Evolutionary conservation across 2,113 vertebrate species (phyloP).

Genomic region (Gymnobelideus leadbeateri): DNA sequence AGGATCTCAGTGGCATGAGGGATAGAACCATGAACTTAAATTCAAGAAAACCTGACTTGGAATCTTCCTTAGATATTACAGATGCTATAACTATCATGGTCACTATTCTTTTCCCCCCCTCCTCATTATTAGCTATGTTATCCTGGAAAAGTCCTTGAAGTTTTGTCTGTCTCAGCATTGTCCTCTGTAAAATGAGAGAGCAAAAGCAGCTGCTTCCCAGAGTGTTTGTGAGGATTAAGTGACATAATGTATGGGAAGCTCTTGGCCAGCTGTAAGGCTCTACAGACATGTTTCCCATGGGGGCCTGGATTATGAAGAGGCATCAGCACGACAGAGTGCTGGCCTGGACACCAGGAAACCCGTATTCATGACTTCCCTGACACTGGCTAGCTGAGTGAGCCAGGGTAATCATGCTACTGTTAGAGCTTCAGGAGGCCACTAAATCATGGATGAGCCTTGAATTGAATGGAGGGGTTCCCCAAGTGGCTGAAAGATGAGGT

Average conservation of each 20-base stretch:
- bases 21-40: neutral
- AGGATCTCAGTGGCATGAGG: neutral
- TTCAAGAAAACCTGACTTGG: neutral
- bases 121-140: neutral
- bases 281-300: neutral
- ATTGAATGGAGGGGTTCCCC: too few relatives aligned
- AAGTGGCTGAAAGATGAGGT: too few relatives aligned
- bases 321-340: too few relatives aligned
- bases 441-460: too few relatives aligned
- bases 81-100: neutral
- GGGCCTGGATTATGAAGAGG: too few relatives aligned
- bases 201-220: neutral
- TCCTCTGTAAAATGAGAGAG: neutral
- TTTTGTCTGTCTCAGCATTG: neutral
- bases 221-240: neutral
- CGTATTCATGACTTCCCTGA: too few relatives aligned
- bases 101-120: too few relatives aligned
- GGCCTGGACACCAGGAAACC: too few relatives aligned
- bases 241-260: neutral
- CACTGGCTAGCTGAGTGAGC: too few relatives aligned
- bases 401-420: too few relatives aligned
- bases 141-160: neutral
- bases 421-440: too few relatives aligned
- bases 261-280: neutral
- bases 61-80: neutral